These are phyloP conservation scores for Falcunculus frontatus DNA, from an alignment of 2,113 vertebrate genomes.

Conservation along the genomic window DNA sequence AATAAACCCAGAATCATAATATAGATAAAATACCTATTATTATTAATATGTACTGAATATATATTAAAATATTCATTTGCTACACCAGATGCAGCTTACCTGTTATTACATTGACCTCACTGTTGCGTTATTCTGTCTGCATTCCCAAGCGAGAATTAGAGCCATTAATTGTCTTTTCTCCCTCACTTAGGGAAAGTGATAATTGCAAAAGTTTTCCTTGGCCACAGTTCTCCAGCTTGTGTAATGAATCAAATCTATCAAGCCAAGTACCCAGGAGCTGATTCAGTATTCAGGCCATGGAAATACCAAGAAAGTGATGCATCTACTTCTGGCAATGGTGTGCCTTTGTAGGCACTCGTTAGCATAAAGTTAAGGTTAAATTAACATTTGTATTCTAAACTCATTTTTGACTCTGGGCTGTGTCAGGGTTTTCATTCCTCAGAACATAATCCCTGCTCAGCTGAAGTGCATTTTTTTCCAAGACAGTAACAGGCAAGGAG, in stretches of 20 bases:
- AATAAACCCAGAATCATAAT: not conserved
- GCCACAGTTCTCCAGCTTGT: constrained; percentile 62
- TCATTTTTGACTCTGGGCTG: not conserved
- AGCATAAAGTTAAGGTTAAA: not conserved
- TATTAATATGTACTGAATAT: not conserved
- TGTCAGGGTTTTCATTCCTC: not conserved
- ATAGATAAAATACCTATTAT: not conserved
- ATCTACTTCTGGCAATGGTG: not conserved
- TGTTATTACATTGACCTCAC: not conserved
- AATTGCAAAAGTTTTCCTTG: constrained; percentile 81
- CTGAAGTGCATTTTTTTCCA: not conserved
- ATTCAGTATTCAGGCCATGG: constrained; percentile 75
- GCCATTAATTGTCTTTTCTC: not conserved
- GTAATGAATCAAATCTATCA: constrained; percentile 55
- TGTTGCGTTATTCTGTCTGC: not conserved
- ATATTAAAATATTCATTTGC: not conserved
- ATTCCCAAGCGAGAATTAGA: not conserved
- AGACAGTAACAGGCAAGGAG: not conserved
- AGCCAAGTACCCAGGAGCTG: constrained; percentile 65
- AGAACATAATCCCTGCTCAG: not conserved
- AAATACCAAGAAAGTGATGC: constrained; percentile 54
- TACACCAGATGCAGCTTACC: not conserved
- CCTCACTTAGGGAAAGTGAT: constrained; percentile 72
- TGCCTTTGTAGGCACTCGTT: not conserved
- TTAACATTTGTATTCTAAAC: not conserved